phyloP scores from a whole-genome alignment of 2,113 vertebrate species.

The Podarcis muralis region DNA sequence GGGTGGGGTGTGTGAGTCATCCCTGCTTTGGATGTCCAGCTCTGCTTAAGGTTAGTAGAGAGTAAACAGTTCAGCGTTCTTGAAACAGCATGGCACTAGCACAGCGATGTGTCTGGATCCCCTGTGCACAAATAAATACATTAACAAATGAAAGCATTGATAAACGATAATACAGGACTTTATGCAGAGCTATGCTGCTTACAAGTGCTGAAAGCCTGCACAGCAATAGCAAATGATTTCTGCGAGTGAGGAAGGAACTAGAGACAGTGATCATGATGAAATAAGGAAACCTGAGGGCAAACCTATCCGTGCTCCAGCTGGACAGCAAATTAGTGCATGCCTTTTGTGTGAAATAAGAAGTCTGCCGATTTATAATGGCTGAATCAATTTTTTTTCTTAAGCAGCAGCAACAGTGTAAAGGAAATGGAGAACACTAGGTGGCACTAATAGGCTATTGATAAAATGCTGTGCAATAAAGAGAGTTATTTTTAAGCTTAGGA shows the following conservation, averaged over 20 bases:
- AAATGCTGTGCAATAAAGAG: slow-evolving; percentile 1
- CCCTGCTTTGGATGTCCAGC: not conserved
- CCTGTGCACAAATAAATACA: not conserved
- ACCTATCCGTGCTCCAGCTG: not conserved
- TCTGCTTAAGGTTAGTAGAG: too few relatives aligned
- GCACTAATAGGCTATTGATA: slow-evolving; percentile 62
- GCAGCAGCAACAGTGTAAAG: not conserved
- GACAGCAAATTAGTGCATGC: rapidly evolving
- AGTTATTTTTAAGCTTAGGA: slow-evolving; percentile 46
- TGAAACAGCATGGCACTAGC: not conserved
- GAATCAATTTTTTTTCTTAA: not conserved
- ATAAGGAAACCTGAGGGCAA: rapidly evolving
- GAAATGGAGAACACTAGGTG: slow-evolving; percentile 68
- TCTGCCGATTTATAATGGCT: rapidly evolving
- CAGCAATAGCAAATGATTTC: not conserved
- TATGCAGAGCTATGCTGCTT: not conserved
- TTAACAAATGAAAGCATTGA: not conserved
- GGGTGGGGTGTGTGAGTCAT: not conserved
- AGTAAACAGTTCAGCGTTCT: not conserved
- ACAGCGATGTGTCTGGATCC: not conserved
- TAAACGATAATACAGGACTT: not conserved
- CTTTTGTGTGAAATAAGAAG: not conserved
- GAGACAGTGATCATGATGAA: not conserved
- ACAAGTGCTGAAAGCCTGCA: not conserved
- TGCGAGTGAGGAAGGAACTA: not conserved